A percentile compares a stretch with the other conserved stretches of the same genome.
phyloP scores from a whole-genome alignment of 2,888 invertebrate species.

The Sepiola atlantica region DNA sequence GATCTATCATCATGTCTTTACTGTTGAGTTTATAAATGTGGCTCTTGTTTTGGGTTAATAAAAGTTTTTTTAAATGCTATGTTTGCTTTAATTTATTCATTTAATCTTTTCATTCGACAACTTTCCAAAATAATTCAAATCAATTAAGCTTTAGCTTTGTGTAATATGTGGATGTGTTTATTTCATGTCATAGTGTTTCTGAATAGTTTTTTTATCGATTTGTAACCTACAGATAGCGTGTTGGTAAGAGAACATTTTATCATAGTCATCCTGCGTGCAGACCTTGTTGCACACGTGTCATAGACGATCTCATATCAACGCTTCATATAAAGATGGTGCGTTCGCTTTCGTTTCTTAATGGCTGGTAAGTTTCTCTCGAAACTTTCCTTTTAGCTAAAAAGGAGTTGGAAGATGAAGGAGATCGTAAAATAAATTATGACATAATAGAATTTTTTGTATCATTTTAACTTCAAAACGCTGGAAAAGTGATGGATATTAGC shows the following conservation, averaged over 20 bases:
- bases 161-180: not conserved
- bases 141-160: not conserved
- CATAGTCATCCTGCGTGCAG: too few species aligned
- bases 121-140: too few species aligned
- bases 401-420: not conserved
- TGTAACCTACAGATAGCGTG: not conserved
- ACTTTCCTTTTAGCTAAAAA: constrained; percentile 11
- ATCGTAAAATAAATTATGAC: not conserved
- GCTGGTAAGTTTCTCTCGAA: not conserved
- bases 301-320: not conserved
- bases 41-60: too few species aligned
- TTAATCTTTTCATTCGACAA: too few species aligned
- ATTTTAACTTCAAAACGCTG: not conserved
- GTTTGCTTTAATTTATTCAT: too few species aligned
- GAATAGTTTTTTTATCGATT: not conserved
- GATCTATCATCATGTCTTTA: too few species aligned
- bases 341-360: not conserved
- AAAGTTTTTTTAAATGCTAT: too few species aligned
- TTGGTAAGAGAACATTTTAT: not conserved
- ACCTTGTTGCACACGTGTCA: not conserved
- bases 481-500: not conserved
- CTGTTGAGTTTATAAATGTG: too few species aligned
- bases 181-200: not conserved
- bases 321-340: not conserved
- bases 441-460: not conserved